Evolutionary conservation across 1,140 invertebrate species (phyloP), one percentile per base, ranked within the genome.

Genomic region (Trachymyrmex cornetzi): DNA sequence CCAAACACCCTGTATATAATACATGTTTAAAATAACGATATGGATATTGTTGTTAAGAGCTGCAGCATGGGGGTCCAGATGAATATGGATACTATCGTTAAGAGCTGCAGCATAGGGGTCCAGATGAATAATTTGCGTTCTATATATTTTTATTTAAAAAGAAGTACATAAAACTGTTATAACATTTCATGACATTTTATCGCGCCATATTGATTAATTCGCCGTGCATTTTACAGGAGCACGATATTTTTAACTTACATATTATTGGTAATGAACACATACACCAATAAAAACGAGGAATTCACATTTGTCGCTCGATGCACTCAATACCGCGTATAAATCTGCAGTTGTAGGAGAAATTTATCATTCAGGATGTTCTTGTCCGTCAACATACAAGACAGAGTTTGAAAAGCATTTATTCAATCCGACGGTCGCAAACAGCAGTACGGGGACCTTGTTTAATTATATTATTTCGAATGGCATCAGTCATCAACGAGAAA

Each of bases 141-240:
- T 57, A 12, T 55, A 27, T 11, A 59, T 30, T 48, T 57, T 6
- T 72, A 44, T 50, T 16, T 22, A 9, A 2, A 50, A 27, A 50
- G 48, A 5, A 1, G 11, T n/a, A 5, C 14, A 30, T 11, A 11
- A 27, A 50, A 34, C 1, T 79, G 53, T 66, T 14, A 75, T 81
- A 90, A 89, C n/a, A 87, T 82, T 89, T 82, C n/a, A 71, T 87
- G 57, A 77, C 53, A 85, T 90, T 84, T 87, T 85, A 77, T 64
- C 72, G 55, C 66, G 16, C 48, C 57, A n/a, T 30, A 61, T 87
- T 80, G 63, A 87, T 71, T 57, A 30, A 85, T 85, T 89, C 67
- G 84, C 66, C 86, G 63, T 79, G 69, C 77, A 89, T 38, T 79
- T 84, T 67, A 55, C 77, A 38, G 5, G 38, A 44, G 38, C 55